These are phyloP conservation scores for Bellardia bayeri DNA, from an alignment of 2,888 invertebrate species.

Conservation along the genomic window DNA sequence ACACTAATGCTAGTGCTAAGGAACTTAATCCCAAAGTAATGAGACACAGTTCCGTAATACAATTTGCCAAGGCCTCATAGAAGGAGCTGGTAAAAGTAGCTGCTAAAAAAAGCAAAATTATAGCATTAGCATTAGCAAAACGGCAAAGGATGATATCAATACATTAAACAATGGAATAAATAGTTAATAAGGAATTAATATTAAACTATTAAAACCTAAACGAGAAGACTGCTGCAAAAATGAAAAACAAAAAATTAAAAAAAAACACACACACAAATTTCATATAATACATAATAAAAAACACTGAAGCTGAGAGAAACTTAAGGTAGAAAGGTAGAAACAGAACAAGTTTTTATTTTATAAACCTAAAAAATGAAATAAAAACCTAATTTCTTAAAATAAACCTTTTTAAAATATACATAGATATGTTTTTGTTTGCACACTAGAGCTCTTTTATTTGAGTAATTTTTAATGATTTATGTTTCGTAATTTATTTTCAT, in stretches of 20 bases:
- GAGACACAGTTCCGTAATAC: conserved; percentile 91
- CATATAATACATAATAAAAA: conserved; percentile 26
- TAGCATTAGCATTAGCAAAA: not conserved
- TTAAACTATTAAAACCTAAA: conserved; percentile 51
- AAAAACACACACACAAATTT: not conserved
- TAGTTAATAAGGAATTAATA: conserved; percentile 51
- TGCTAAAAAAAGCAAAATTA: not conserved
- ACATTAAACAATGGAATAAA: conserved; percentile 42
- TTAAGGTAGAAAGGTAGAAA: conserved; percentile 44
- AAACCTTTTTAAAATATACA: not conserved
- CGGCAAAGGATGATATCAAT: conserved; percentile 35
- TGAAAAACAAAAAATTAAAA: conserved; percentile 49
- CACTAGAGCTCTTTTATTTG: not conserved
- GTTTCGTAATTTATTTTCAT: conserved; percentile 37
- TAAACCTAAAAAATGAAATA: not conserved
- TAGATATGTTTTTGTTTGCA: conserved; percentile 5
- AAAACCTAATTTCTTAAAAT: no score
- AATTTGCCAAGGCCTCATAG: conserved; percentile 91
- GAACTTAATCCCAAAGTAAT: conserved; percentile 80
- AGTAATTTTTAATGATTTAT: conserved; percentile 21
- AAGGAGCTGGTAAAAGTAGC: conserved; percentile 22
- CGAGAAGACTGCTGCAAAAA: conserved; percentile 70
- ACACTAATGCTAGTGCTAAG: conserved; percentile 49
- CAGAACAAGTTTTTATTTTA: conserved; percentile 25
- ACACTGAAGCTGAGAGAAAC: conserved; percentile 40